Evolutionary conservation across 2,888 invertebrate species (phyloP).

Genomic region (Gryllus longicercus): DNA sequence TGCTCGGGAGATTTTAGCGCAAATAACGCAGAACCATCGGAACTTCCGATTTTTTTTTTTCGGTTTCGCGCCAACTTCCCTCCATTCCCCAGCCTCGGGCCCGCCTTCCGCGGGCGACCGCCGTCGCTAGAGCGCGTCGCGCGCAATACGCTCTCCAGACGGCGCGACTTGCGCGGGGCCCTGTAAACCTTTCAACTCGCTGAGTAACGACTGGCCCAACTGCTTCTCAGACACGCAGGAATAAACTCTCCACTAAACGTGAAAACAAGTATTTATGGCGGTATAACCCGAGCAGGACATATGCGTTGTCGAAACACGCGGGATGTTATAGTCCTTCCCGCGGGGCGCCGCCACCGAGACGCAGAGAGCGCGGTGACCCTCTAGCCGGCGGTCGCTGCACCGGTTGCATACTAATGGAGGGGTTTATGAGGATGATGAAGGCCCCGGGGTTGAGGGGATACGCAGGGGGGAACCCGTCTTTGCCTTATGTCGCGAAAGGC

Average conservation of each 20-base stretch:
- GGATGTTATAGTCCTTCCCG: neutral
- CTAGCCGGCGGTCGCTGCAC: neutral
- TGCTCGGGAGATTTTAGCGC: no score
- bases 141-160: no score
- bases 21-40: no score
- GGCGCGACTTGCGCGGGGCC: no score
- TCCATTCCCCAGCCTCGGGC: no score
- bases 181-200: no score
- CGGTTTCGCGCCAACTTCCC: no score
- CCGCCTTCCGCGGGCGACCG: no score
- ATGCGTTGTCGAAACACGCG: neutral
- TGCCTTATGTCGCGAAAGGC: neutral
- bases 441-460: neutral
- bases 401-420: constrained; percentile 17
- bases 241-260: neutral
- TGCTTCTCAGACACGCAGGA: neutral
- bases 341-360: neutral
- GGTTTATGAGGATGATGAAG: neutral
- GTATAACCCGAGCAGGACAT: neutral
- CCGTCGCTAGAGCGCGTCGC: no score
- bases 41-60: no score
- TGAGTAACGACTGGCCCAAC: no score
- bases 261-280: constrained; percentile 4
- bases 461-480: neutral
- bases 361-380: neutral